These are phyloP conservation scores for Stenchaetothrips biformis DNA, from an alignment of 2,888 invertebrate genomes.

Conservation along the genomic window DNA sequence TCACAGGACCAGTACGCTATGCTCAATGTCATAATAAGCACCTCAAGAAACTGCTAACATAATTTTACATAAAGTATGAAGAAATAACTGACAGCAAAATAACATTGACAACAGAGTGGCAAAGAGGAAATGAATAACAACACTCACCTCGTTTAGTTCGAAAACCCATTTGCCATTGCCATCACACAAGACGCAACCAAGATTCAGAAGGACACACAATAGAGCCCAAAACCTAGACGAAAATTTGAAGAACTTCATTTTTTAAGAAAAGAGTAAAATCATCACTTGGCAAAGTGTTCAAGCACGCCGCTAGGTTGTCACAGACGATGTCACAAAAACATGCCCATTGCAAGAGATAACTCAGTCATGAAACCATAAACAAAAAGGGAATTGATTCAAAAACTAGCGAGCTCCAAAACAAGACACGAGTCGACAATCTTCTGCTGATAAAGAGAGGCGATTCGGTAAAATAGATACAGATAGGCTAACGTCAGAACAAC, in stretches of 20 bases:
- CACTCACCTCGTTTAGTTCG: constrained; percentile 53
- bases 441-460: background rate
- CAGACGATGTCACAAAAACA: too few relatives aligned
- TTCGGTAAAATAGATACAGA: background rate
- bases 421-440: too few relatives aligned
- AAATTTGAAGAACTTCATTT: background rate
- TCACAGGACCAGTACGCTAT: background rate
- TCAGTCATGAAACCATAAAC: too few relatives aligned
- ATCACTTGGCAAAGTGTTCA: background rate
- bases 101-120: background rate
- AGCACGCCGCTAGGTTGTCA: background rate
- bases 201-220: background rate
- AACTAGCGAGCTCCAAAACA: too few relatives aligned
- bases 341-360: too few relatives aligned
- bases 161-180: constrained; percentile 59
- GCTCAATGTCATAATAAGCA: background rate
- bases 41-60: background rate
- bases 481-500: background rate
- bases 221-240: background rate
- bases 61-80: constrained; percentile 32
- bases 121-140: constrained; percentile 28
- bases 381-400: too few relatives aligned
- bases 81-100: background rate
- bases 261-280: background rate
- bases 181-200: background rate